Percentiles rank a stretch among this genome's conserved stretches.
phyloP scores from a whole-genome alignment of 2,888 invertebrate genomes.

The Xanthorhoe spadicearia region DNA sequence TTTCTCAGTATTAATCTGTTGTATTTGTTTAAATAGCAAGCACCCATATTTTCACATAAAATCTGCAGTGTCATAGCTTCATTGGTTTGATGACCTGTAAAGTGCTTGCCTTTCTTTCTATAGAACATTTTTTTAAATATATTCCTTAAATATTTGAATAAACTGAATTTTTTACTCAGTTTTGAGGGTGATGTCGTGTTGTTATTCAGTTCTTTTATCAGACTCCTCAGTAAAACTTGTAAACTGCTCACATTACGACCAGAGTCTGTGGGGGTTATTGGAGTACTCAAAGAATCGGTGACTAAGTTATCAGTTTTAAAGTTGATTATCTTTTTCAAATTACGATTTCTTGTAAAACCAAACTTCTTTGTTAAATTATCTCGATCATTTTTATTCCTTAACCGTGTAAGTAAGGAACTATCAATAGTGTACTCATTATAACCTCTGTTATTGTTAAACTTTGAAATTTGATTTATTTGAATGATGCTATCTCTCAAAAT shows the following conservation, averaged over 20 bases:
- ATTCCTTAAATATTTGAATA: constrained; percentile 60
- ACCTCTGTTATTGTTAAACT: background rate
- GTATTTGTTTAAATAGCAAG: constrained; percentile 53
- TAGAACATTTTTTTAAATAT: constrained; percentile 61
- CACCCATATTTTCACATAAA: constrained; percentile 60
- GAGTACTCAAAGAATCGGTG: background rate
- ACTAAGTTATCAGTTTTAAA: constrained; percentile 16
- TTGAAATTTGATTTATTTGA: constrained; percentile 14
- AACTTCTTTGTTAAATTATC: constrained; percentile 42
- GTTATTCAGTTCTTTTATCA: constrained; percentile 42
- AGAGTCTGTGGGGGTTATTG: background rate
- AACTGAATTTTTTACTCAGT: constrained; percentile 45
- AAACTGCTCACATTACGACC: constrained; percentile 13
- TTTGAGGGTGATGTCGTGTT: constrained; percentile 41
- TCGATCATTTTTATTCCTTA: constrained; percentile 21
- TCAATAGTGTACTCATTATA: background rate
- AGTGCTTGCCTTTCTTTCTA: constrained; percentile 38
- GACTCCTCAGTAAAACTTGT: constrained; percentile 39
- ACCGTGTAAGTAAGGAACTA: background rate
- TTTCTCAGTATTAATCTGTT: constrained; percentile 52
- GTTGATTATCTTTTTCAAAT: constrained; percentile 45
- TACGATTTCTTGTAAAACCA: constrained; percentile 43
- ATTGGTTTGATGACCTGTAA: constrained; percentile 39
- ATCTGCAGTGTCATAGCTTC: constrained; percentile 56
- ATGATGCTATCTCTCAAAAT: constrained; percentile 36